Conservation (phyloP, 2,888 invertebrate species). For the Lamellibrachia satsuma region DNA sequence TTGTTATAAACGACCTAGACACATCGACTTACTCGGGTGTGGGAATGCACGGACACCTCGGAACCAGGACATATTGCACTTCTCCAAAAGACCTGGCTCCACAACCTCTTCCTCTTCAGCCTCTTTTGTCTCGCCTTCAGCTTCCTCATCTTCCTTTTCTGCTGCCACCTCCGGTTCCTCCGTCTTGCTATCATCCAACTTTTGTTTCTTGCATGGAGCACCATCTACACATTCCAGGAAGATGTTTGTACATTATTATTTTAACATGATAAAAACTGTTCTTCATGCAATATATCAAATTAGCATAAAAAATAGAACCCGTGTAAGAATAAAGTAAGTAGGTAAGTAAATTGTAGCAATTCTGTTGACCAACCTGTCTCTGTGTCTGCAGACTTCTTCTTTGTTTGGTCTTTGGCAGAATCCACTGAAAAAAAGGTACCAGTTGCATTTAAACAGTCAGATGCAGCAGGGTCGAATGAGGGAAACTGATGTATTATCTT, state of each 20-base stretch:
- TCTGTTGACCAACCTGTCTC: not conserved
- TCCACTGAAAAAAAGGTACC: not conserved
- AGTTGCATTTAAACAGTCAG: not conserved
- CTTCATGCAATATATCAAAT: not conserved
- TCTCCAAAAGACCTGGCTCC: not conserved
- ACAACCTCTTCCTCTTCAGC: not conserved
- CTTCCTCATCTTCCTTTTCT: not conserved
- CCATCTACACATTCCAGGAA: not conserved
- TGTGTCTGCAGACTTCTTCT: not conserved
- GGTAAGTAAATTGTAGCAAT: not conserved
- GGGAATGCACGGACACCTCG: not conserved
- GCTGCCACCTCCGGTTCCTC: not conserved
- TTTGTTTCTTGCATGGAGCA: not conserved
- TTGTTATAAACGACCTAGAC: not conserved
- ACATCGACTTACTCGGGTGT: not conserved
- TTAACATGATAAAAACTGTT: not conserved
- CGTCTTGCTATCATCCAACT: constrained; percentile 1
- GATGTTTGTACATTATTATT: not conserved
- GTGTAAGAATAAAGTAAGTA: not conserved
- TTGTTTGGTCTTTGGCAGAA: not conserved
- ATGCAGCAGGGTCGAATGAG: not conserved
- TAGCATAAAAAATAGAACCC: not conserved
- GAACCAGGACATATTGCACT: constrained; percentile 11
- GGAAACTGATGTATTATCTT: too few species aligned
- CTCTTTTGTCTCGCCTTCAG: not conserved